Evolutionary conservation across 2,797 vertebrate genomes (phyloP).

Genomic region (Cercopithecus hamlyni): DNA sequence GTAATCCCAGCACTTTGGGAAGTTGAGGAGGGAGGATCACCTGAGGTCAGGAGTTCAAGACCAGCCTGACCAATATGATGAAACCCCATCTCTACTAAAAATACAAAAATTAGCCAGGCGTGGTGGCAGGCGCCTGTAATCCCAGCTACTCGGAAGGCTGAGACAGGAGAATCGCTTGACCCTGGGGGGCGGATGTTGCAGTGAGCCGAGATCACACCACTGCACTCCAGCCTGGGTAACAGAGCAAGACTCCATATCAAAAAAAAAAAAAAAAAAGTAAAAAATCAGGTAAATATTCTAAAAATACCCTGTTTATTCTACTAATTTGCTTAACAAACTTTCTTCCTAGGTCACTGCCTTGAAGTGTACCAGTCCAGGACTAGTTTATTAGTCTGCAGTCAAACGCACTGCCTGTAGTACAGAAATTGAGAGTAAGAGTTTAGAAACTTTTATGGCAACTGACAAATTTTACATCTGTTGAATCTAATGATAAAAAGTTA

Average conservation of each 20-base stretch:
- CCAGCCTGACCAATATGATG: neutral
- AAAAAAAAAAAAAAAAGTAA: neutral
- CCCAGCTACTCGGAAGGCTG: neutral
- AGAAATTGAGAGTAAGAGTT: neutral
- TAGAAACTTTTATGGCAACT: neutral
- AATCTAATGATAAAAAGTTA: neutral
- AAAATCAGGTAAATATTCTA: neutral
- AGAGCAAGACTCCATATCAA: neutral
- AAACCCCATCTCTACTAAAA: neutral
- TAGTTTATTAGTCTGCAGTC: neutral
- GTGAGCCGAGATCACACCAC: neutral
- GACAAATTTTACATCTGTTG: neutral
- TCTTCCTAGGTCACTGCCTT: neutral
- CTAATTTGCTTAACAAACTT: conserved; percentile 8
- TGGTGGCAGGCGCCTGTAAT: neutral
- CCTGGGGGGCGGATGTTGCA: neutral
- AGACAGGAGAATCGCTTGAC: neutral
- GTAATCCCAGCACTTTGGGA: neutral
- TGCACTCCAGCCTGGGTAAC: neutral
- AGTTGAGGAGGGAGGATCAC: neutral
- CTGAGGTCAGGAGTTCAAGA: neutral
- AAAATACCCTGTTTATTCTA: neutral
- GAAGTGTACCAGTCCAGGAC: neutral
- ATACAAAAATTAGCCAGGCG: neutral
- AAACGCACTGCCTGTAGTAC: neutral